phyloP scores from a whole-genome alignment of 2,797 vertebrate species.

The Manis javanica region DNA sequence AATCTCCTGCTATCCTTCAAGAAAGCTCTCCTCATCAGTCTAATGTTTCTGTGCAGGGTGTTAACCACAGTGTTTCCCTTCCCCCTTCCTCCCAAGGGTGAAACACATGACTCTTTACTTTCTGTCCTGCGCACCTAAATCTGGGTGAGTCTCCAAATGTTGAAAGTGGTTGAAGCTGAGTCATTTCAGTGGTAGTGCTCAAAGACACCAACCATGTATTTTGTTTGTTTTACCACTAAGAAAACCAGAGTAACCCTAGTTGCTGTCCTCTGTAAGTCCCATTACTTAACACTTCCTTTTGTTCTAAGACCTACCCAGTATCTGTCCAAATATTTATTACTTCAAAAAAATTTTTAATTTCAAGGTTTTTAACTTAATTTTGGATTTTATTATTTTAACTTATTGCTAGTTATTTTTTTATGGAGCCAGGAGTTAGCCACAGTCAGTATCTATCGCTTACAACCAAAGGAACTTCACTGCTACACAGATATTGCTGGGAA shows the following conservation, averaged over 20 bases:
- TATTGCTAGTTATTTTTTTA: not conserved
- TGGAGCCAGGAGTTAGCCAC: not conserved
- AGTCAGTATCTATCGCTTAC: not conserved
- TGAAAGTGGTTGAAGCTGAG: not conserved
- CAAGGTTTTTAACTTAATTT: slow-evolving; percentile 27
- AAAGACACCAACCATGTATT: not conserved
- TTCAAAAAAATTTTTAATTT: not conserved
- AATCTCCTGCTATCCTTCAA: not conserved
- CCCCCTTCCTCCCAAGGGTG: not conserved
- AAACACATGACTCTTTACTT: not conserved
- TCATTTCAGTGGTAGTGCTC: not conserved
- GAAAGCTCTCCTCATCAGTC: not conserved
- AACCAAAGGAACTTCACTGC: not conserved
- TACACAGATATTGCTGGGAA: not conserved
- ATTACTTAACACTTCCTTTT: slow-evolving; percentile 27
- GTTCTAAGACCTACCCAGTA: not conserved
- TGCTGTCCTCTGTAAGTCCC: not conserved
- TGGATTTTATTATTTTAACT: slow-evolving; percentile 20
- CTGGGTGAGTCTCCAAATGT: not conserved
- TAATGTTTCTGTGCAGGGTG: not conserved
- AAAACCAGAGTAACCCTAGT: not conserved
- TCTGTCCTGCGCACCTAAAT: not conserved
- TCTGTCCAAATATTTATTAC: not conserved
- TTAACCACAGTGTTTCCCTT: not conserved
- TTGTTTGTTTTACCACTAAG: not conserved